These are phyloP conservation scores for Eleginops maclovinus DNA, from an alignment of 2,113 vertebrate genomes.

Conservation along the genomic window DNA sequence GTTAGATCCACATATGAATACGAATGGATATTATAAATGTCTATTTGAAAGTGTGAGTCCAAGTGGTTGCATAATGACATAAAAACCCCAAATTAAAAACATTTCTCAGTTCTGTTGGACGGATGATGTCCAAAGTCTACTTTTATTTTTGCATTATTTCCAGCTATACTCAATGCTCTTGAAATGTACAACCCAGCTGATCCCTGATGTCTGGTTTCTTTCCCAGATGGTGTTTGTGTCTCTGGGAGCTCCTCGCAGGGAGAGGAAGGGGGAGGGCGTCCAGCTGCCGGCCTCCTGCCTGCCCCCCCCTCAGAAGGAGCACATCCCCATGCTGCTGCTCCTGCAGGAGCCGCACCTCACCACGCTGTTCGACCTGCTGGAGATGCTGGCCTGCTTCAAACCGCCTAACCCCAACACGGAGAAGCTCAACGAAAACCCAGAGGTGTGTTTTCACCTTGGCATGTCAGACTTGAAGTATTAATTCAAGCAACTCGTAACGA, in stretches of 20 bases:
- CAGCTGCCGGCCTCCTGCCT: conserved; percentile 98
- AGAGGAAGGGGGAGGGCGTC: conserved; percentile 96
- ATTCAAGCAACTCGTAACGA: not conserved
- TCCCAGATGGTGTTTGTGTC: conserved; percentile 98
- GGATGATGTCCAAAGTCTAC: not conserved
- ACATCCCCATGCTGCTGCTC: conserved; percentile 98
- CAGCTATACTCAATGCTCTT: not conserved
- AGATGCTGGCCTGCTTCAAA: conserved; percentile 98
- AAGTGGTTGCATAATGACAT: too few species aligned
- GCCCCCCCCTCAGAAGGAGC: conserved; percentile 97
- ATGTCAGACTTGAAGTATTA: not conserved
- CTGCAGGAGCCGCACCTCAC: conserved; percentile 98
- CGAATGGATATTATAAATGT: too few species aligned
- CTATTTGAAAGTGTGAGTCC: too few species aligned
- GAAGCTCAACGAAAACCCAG: conserved; percentile 86
- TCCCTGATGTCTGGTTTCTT: not conserved
- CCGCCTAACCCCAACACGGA: conserved; percentile 88
- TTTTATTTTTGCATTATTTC: not conserved
- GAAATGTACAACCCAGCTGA: not conserved
- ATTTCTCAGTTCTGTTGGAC: too few species aligned
- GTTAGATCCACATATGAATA: not conserved
- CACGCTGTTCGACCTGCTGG: conserved; percentile 96
- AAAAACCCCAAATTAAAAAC: too few species aligned
- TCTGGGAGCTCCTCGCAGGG: conserved; percentile 94
- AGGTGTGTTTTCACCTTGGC: conserved; percentile 81